Percentiles rank a stretch among this genome's conserved stretches.
These are phyloP conservation scores for Notospermus geniculatus DNA, from an alignment of 1,140 invertebrate genomes.

Conservation along the genomic window DNA sequence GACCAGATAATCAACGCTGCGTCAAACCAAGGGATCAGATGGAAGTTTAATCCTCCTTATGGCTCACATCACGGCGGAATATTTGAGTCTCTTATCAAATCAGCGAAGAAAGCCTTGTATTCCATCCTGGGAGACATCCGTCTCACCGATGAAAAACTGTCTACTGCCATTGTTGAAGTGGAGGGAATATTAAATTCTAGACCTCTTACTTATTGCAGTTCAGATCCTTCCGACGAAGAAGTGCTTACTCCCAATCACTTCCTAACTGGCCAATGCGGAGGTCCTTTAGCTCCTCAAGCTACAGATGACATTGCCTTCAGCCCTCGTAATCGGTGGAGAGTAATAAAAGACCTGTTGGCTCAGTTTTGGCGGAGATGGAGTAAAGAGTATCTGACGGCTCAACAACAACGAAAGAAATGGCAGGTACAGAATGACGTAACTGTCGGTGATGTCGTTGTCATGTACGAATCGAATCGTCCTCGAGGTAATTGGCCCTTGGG, in stretches of 20 bases:
- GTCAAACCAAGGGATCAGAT: no score
- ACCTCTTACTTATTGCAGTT: not conserved
- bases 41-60: constrained; percentile 13
- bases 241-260: constrained; percentile 2
- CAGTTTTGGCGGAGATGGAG: constrained; percentile 17
- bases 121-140: not conserved
- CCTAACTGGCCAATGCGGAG: constrained; percentile 13
- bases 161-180: not conserved
- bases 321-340: constrained; percentile 8
- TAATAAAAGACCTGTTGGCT: not conserved
- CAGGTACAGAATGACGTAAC: no score
- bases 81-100: constrained; percentile 12
- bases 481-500: no score
- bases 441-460: no score
- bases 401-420: no score
- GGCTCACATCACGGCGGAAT: constrained; percentile 18
- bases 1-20: not conserved
- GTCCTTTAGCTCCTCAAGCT: constrained; percentile 15
- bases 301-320: not conserved
- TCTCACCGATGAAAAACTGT: constrained; percentile 7
- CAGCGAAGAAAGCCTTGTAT: not conserved
- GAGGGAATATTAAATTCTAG: not conserved
- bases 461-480: no score
- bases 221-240: not conserved
- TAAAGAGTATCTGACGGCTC: constrained; percentile 13